Base-by-base conservation (phyloP, 1,140 invertebrate species). In the Galleria mellonella region DNA sequence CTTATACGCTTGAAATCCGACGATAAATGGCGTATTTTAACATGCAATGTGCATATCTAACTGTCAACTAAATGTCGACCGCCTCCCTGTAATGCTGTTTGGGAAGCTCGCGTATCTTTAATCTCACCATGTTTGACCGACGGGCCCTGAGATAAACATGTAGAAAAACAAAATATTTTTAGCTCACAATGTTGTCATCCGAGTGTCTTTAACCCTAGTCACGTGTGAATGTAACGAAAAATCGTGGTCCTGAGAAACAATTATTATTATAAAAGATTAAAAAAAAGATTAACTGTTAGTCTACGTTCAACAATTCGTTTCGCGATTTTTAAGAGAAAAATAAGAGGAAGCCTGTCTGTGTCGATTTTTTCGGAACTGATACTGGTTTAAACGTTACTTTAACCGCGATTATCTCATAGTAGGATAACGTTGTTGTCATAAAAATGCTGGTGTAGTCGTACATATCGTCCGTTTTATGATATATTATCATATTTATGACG, bases 151-250 rank as follows among this genome's bases (percentile, higher is more conserved):
- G 59, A 69, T 65, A 58, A 66, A 68, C 54, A 48, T 55, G 49
- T 45, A 55, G 32, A 65, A 58, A 59, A 54, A 54, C 45, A 62
- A 61, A 46, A 62, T 66, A 63, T 51, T 60, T 63, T 50, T 46
- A 53, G 41, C 48, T 43, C 28, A 43, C 49, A 51, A 39, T 51
- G 49, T 23, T 13, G 38, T 36, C 48, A 53, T 33, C 43, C 30
- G 51, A 62, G 47, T 37, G 12, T 62, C 42, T 67, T 70, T 57
- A 72, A 71, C 57, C 52, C 62, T 64, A 65, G 68, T 75, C 72
- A 72, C 77, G 71, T 65, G 29, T 60, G 17, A 23, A 23, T 6
- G 17, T 23, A 51, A 37, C 47, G 48, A 52, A 23, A 23, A 23
- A 9, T 15, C 35, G 17, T 37, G 13, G 17, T 76, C 62, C 63